Base-by-base conservation (phyloP, 2,888 invertebrate species). In the Nipponacmea schrenckii region DNA sequence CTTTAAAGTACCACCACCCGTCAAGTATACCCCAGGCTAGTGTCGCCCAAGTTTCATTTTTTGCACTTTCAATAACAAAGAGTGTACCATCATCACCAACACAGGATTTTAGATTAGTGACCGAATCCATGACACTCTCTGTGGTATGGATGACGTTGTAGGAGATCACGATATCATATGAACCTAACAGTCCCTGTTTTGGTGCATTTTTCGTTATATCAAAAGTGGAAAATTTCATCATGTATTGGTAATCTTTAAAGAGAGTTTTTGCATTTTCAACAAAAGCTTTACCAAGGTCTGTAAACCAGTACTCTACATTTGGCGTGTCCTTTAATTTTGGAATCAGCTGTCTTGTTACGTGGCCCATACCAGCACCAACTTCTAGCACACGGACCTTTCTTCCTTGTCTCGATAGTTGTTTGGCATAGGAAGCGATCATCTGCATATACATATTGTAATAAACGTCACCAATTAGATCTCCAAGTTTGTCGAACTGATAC, bases 251-350 rank as follows among this genome's bases (percentile, higher is more conserved):
- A 56, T 56, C 56, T 56, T 56, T 24, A 20, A 56, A 56, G 20
- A 56, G 24, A 56, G 56, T 56, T 24, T 56, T 56, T 2, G 56
- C 56, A 56, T 56, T 56, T 56, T 56, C 56, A 24, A 56, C 56
- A 56, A 56, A 56, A 24, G 56, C 56, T 24, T 56, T 56, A 56
- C 56, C 56, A 56, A 56, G 56, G 20, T 56, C 56, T 56, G 56
- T 56, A 24, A 56, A 56, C 56, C 56, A 56, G 56, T 56, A 56
- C 14, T 56, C 56, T 24, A 56, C 24, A 14, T 56, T 56, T 24
- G 56, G 56, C 15, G 24, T 56, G 24, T 56, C 24, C 12, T 56
- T 56, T 14, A 56, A 24, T 56, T 56, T 56, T 24, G 56, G 56
- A 24, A 56, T 56, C 3, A 56, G 20, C 24, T 56, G 56, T 56